Evolutionary conservation across 2,888 invertebrate genomes (phyloP).

Genomic region (Oegoconia quadripuncta): DNA sequence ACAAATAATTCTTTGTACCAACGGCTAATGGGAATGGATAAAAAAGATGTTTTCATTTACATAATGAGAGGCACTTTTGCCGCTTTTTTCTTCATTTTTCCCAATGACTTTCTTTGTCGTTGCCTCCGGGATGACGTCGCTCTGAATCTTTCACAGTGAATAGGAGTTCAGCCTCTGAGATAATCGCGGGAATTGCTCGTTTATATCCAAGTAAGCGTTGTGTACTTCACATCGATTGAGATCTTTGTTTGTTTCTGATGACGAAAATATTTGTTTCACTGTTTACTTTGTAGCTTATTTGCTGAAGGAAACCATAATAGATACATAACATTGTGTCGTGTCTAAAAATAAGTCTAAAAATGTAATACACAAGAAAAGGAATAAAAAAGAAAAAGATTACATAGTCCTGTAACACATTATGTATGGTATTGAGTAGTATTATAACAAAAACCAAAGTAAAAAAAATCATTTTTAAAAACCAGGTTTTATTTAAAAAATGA

Average conservation of each 20-base stretch:
- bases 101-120: constrained; percentile 38
- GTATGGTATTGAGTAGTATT: no score
- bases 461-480: no score
- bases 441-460: no score
- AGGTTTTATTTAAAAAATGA: no score
- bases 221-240: not conserved
- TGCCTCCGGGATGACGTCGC: constrained; percentile 24
- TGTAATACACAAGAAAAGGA: no score
- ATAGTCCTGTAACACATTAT: no score
- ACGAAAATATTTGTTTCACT: not conserved
- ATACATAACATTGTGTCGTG: no score
- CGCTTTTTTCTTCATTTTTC: constrained; percentile 48
- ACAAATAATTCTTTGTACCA: constrained; percentile 57
- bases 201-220: constrained; percentile 20
- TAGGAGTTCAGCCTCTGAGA: constrained; percentile 31
- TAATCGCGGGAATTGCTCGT: constrained; percentile 42
- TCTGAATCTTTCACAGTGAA: constrained; percentile 39
- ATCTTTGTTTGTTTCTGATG: not conserved
- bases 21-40: constrained; percentile 56
- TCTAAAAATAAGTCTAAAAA: no score
- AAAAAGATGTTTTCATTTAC: constrained; percentile 63
- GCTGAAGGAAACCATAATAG: no score
- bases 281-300: no score
- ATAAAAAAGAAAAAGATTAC: no score
- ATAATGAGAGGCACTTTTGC: constrained; percentile 56